Evolutionary conservation across 2,888 invertebrate species (phyloP).

Genomic region (Pheosia gnoma): DNA sequence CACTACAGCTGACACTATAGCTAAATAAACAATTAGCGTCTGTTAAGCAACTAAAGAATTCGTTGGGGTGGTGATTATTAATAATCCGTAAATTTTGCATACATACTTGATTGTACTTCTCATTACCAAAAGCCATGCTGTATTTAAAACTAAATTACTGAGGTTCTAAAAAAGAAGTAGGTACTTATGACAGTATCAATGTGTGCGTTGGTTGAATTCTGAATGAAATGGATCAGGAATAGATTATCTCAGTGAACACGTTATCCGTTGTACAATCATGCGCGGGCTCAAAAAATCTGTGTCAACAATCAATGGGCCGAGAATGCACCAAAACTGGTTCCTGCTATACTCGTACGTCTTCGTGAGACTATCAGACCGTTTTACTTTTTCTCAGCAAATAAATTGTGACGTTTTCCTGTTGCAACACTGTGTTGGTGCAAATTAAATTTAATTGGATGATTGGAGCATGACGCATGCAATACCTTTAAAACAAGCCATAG

Average conservation of each 20-base stretch:
- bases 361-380: constrained; percentile 37
- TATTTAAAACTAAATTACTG: too few relatives aligned
- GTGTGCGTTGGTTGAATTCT: background rate
- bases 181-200: too few relatives aligned
- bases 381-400: constrained; percentile 22
- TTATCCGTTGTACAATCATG: background rate
- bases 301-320: constrained; percentile 50
- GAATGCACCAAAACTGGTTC: constrained; percentile 55
- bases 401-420: constrained; percentile 31
- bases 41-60: constrained; percentile 14
- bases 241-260: background rate
- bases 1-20: too few relatives aligned
- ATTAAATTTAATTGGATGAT: constrained; percentile 3
- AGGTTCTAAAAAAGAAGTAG: too few relatives aligned
- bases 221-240: background rate
- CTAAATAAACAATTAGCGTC: constrained; percentile 32
- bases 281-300: constrained; percentile 34
- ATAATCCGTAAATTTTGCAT: background rate
- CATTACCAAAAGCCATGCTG: too few relatives aligned
- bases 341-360: constrained; percentile 30
- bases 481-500: background rate
- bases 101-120: too few relatives aligned
- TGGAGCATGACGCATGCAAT: background rate
- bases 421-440: constrained; percentile 7
- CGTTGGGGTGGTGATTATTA: background rate